Evolutionary conservation across 2,797 vertebrate species (phyloP).

Genomic region (Characodon lateralis): DNA sequence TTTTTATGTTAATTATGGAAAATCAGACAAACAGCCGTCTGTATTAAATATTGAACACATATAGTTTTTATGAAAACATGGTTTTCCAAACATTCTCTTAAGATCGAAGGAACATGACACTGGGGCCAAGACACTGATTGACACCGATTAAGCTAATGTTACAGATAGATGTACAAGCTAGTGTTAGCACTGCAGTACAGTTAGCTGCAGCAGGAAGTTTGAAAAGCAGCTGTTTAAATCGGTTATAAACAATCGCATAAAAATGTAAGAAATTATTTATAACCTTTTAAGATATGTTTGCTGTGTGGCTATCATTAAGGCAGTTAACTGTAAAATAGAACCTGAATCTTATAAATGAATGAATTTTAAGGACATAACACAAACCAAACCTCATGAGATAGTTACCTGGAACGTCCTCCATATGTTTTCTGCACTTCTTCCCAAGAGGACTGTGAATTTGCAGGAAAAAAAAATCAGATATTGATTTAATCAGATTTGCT

Average conservation of each 20-base stretch:
- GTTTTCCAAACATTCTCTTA: neutral
- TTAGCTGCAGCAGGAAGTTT: no score
- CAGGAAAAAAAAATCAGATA: constrained; percentile 8
- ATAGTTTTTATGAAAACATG: neutral
- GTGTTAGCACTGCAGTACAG: neutral
- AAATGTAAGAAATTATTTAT: no score
- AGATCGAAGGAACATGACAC: neutral
- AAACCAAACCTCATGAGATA: neutral
- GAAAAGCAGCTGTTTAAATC: no score
- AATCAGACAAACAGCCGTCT: neutral
- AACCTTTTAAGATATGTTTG: no score
- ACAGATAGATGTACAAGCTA: neutral
- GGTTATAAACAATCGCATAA: no score
- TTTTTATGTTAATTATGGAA: constrained; percentile 5
- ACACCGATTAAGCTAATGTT: neutral
- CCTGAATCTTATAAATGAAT: no score
- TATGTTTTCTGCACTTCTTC: constrained; percentile 52
- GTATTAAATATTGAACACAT: neutral
- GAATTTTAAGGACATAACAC: neutral
- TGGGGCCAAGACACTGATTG: neutral
- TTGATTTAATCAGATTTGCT: neutral
- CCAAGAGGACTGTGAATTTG: constrained; percentile 64
- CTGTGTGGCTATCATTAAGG: no score
- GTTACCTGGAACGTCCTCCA: constrained; percentile 45
- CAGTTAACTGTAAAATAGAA: no score